Percentiles rank a stretch among this genome's conserved stretches.
phyloP scores from a whole-genome alignment of 1,140 invertebrate species.

The Saccostrea cuccullata region DNA sequence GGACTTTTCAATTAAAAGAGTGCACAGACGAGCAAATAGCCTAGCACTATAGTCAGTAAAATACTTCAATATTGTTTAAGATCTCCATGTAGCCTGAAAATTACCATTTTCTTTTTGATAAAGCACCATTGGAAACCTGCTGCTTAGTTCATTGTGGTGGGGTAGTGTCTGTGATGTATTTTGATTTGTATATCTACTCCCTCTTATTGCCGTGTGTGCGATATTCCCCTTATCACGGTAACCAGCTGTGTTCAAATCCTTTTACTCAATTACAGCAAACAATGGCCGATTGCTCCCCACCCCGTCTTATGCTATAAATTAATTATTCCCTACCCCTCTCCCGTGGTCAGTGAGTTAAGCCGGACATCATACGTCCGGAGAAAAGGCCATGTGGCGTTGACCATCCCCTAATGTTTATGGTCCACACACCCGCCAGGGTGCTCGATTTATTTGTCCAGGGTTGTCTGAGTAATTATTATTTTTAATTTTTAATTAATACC shows the following conservation, averaged over 20 bases:
- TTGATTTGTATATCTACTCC: background rate
- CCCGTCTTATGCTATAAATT: background rate
- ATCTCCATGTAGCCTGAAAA: background rate
- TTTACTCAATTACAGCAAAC: conserved; percentile 7
- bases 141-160: background rate
- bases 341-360: background rate
- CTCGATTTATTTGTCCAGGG: background rate
- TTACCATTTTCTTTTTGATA: background rate
- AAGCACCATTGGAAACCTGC: background rate
- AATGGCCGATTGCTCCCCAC: background rate
- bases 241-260: background rate
- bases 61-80: background rate
- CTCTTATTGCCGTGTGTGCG: background rate
- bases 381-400: conserved; percentile 9
- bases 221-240: background rate
- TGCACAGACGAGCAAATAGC: background rate
- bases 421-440: background rate
- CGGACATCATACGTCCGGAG: background rate
- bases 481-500: background rate
- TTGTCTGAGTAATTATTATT: background rate
- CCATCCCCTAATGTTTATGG: background rate
- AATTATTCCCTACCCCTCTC: background rate
- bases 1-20: background rate
- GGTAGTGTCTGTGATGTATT: conserved; percentile 1
- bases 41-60: background rate